Evolutionary conservation across 2,113 vertebrate genomes (phyloP), one percentile per base, ranked within the genome.

Genomic region (Polypterus bichir): DNA sequence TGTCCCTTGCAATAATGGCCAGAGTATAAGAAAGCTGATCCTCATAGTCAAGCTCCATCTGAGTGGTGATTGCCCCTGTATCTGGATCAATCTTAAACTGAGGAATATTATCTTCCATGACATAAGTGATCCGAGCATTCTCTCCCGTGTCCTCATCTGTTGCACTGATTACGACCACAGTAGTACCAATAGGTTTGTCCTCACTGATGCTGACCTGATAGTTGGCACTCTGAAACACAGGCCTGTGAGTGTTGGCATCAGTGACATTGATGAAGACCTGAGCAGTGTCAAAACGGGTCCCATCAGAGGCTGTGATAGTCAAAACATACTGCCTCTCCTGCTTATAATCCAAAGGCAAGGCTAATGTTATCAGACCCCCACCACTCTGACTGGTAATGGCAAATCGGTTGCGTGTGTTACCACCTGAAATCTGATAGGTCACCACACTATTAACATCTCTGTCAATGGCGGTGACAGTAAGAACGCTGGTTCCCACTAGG

Each of bases 251-350:
- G 74, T 98, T 98, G 74, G 96, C 96, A 27, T 97, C 96, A 0
- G 96, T 97, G 66, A 98, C 87, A 0, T 97, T 97, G 74, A 98
- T 91, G 71, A 93, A 93, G 62, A 98, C 92, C 72, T 96, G 92
- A 0, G 89, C 85, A 0, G 89, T 93, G 73, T 94, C 94, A 1
- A 84, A 85, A 11, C 86, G 92, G 0, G 90, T 94, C 55, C 96
- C 96, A 0, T 98, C 94, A 0, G 94, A 97, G 1, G 96, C 94
- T 0, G 92, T 94, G 59, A 98, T 83, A 0, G 92, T 92, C 65
- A 98, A 82, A 57, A 95, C 92, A 0, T 92, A 98, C 74, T 97
- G 93, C 4, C 94, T 86, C 55, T 98, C 96, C 74, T 97, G 92
- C 60, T 97, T 96, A 75, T 98, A 98, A 84, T 98, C 96, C 72